Evolutionary conservation across 2,797 vertebrate genomes (phyloP).

Genomic region (Gallinago solitaria): DNA sequence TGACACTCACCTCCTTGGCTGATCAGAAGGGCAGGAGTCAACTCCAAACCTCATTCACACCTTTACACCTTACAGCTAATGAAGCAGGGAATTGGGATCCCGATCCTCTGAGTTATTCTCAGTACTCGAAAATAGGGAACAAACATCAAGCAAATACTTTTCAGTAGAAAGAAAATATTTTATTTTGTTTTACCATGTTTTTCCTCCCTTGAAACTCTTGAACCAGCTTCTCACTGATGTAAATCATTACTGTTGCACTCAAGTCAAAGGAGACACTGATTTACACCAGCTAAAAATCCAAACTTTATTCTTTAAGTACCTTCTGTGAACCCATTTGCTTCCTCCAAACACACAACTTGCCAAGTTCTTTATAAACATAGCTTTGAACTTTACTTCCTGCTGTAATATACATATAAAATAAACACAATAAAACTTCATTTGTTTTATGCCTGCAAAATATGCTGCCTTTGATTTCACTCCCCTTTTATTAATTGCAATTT

Average conservation of each 20-base stretch:
- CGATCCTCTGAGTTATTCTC: neutral
- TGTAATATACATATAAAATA: neutral
- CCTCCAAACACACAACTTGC: neutral
- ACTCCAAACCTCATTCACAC: neutral
- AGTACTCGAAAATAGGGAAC: neutral
- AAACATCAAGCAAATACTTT: neutral
- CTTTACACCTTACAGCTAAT: neutral
- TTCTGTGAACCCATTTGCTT: neutral
- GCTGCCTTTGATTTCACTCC: neutral
- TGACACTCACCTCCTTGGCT: neutral
- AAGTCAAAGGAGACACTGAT: neutral
- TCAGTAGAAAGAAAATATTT: neutral
- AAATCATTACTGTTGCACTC: neutral
- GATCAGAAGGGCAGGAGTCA: neutral
- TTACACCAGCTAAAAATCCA: neutral
- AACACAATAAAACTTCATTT: conserved; percentile 3
- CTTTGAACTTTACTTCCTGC: conserved; percentile 45
- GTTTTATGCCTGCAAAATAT: neutral
- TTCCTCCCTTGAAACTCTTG: neutral
- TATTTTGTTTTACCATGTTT: neutral
- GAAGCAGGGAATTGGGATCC: neutral
- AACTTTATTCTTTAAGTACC: neutral
- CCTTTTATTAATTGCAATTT: conserved; percentile 1
- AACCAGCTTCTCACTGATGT: neutral
- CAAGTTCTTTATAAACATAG: conserved; percentile 16